Conservation (phyloP, 2,113 vertebrate genomes). For the Centropus bengalensis region DNA sequence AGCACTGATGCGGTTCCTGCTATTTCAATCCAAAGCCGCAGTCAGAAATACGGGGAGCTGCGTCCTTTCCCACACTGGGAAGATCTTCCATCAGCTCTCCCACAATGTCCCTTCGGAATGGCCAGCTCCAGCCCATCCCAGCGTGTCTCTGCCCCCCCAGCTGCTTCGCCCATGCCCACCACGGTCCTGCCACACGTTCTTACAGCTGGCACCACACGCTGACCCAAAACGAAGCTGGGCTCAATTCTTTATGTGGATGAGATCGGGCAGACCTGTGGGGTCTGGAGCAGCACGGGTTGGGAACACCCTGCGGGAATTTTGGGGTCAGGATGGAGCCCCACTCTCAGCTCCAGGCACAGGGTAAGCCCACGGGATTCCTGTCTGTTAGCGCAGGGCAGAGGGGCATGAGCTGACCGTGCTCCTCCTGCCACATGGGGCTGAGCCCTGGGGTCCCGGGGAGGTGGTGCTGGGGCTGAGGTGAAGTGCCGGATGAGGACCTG, state of each 20-base stretch:
- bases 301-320: rapidly evolving
- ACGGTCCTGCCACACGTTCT: rapidly evolving
- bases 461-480: background rate
- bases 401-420: background rate
- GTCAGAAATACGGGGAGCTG: background rate
- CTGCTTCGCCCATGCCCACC: background rate
- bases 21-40: background rate
- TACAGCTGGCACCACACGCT: rapidly evolving
- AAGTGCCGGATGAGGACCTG: rapidly evolving
- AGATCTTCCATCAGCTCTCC: background rate
- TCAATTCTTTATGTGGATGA: background rate
- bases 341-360: background rate
- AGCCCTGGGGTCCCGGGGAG: background rate
- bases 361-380: rapidly evolving
- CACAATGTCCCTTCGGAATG: rapidly evolving
- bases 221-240: rapidly evolving
- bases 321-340: background rate
- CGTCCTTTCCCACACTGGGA: rapidly evolving
- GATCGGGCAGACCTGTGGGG: background rate
- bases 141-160: rapidly evolving
- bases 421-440: rapidly evolving
- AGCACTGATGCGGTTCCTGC: background rate
- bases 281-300: background rate
- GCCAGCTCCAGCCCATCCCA: background rate
- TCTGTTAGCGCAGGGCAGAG: background rate